Conservation (phyloP, 30 jellyfish, hydroid and myxozoan genomes). For the Chrysaora quinquecirrha region DNA sequence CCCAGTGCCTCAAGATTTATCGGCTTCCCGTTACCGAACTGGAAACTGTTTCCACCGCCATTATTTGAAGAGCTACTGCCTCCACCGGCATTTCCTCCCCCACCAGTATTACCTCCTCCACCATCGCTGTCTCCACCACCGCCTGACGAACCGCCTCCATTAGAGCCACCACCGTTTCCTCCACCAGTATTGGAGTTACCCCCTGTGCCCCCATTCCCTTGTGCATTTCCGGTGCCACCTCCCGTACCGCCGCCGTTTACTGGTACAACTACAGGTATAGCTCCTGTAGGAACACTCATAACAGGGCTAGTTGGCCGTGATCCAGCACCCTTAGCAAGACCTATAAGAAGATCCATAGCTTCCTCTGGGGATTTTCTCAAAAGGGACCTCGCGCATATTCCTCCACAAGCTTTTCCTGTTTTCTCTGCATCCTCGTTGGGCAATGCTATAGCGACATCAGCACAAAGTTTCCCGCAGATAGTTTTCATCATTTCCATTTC, state of each 20-base stretch:
- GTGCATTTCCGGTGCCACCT: background rate
- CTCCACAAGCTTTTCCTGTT: slow-evolving; percentile 83
- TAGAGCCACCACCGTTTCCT: slow-evolving; percentile 12
- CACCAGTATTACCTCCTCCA: slow-evolving; percentile 7
- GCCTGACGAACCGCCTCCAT: slow-evolving; percentile 30
- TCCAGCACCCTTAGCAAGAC: slow-evolving; percentile 42
- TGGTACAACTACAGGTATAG: slow-evolving; percentile 12
- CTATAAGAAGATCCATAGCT: slow-evolving; percentile 67
- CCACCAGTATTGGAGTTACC: background rate
- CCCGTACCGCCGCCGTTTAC: slow-evolving; percentile 6
- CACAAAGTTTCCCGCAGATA: slow-evolving; percentile 83
- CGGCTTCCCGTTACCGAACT: slow-evolving; percentile 19
- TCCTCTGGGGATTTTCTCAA: slow-evolving; percentile 78
- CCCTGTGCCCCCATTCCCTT: slow-evolving; percentile 43
- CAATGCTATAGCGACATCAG: slow-evolving; percentile 62
- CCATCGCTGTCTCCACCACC: slow-evolving; percentile 44
- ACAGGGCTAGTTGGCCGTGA: slow-evolving; percentile 29
- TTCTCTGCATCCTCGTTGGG: slow-evolving; percentile 71
- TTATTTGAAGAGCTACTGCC: background rate
- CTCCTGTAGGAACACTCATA: slow-evolving; percentile 5
- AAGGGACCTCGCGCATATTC: slow-evolving; percentile 81
- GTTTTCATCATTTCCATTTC: slow-evolving; percentile 79
- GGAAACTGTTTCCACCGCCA: slow-evolving; percentile 29
- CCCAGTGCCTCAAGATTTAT: slow-evolving; percentile 46
- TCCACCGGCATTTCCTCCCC: slow-evolving; percentile 6